Evolutionary conservation across 2,113 vertebrate genomes (phyloP).

Genomic region (Myotis brandtii): DNA sequence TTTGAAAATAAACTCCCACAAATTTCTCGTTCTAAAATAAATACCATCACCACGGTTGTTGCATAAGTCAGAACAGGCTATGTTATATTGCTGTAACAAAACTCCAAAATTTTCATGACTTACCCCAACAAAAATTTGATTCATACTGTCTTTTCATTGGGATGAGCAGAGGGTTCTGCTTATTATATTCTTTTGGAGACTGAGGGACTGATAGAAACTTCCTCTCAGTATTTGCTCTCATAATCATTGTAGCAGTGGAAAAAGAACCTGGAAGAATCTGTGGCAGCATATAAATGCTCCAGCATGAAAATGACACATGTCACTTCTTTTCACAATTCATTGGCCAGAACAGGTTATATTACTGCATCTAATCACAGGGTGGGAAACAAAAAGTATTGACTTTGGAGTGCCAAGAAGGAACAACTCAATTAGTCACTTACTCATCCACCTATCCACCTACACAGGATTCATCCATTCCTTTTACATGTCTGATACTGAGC

Average conservation of each 20-base stretch:
- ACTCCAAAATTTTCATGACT: not conserved
- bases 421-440: not conserved
- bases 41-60: not conserved
- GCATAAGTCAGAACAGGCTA: not conserved
- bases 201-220: not conserved
- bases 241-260: not conserved
- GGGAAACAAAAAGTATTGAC: not conserved
- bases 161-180: not conserved
- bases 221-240: not conserved
- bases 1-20: not conserved
- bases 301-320: not conserved
- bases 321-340: not conserved
- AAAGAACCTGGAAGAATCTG: not conserved
- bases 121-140: not conserved
- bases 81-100: not conserved
- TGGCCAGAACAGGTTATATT: not conserved
- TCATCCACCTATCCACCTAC: not conserved
- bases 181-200: not conserved
- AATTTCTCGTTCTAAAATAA: conserved; percentile 26
- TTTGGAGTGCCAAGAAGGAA: not conserved
- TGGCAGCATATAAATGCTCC: not conserved
- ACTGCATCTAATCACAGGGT: not conserved
- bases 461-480: not conserved
- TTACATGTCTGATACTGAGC: not conserved
- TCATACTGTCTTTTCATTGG: not conserved